These are phyloP conservation scores for Cremastobaeus sp. DNA, from an alignment of 2,888 invertebrate genomes.

Conservation along the genomic window DNA sequence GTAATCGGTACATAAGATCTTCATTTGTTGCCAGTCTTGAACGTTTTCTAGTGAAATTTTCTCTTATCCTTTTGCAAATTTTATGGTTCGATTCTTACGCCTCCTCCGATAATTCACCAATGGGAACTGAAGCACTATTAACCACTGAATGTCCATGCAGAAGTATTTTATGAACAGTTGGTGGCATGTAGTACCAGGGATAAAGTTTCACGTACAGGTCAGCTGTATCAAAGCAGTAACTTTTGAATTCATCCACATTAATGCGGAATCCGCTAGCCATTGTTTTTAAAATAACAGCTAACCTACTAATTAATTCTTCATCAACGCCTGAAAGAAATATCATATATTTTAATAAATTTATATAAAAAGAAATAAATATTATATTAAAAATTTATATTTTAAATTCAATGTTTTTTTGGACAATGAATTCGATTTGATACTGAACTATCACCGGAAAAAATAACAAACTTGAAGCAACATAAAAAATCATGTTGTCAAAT, in stretches of 20 bases:
- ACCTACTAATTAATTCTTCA: background rate
- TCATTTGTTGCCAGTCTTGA: background rate
- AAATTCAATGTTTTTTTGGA: too few species aligned
- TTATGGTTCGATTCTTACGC: constrained; percentile 19
- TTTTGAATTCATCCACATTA: background rate
- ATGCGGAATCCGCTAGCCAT: constrained; percentile 12
- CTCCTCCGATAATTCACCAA: constrained; percentile 23
- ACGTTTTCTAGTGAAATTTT: background rate
- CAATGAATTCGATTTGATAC: too few species aligned
- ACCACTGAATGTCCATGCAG: constrained; percentile 19
- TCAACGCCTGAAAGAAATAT: constrained; percentile 15
- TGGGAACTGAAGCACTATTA: constrained; percentile 1
- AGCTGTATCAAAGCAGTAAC: constrained; percentile 4
- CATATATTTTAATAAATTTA: too few species aligned
- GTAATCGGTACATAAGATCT: background rate
- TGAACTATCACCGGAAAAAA: too few species aligned
- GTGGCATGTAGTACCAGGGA: constrained; percentile 28
- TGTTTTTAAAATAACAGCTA: constrained; percentile 5
- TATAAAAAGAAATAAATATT: too few species aligned
- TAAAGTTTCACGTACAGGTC: constrained; percentile 9
- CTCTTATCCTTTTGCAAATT: constrained; percentile 1
- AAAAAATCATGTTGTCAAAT: too few species aligned
- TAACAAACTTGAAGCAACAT: too few species aligned
- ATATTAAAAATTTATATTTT: too few species aligned
- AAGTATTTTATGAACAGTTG: constrained; percentile 27